Evolutionary conservation across 2,797 vertebrate species (phyloP), one percentile per base, ranked within the genome.

Genomic region (Hemibagrus guttatus): DNA sequence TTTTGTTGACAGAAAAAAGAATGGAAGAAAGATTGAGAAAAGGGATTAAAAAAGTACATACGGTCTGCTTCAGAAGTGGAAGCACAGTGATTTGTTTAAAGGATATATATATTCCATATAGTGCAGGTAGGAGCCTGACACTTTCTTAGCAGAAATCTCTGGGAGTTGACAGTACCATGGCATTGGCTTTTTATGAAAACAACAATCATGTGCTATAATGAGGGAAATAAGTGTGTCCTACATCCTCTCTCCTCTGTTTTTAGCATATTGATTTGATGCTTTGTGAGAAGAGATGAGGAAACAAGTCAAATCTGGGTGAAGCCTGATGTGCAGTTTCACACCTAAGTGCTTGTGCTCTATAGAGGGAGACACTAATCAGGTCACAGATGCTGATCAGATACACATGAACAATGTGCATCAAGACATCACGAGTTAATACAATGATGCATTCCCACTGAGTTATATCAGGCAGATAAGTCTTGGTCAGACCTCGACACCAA

Each of bases 241-340:
- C 86, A 86, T 86, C 84, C 46, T 64, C 46, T 72, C 81, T 84
- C 71, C 81, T 87, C 81, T 28, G 56, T 59, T 86, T 71, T 64
- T 56, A 46, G 54, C 58, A 39, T 59, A 64, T 86, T 87, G 86
- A 89, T 83, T 86, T 84, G 81, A 86, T 86, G 86, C 58, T 86
- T 82, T 86, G 84, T 59, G 64, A 89, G 59, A 79, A 85, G 78
- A 89, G 81, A 87, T 74, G 81, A 88, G 79, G 14, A 89, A 85
- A 86, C 86, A 83, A 86, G 78, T 86, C 52, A 86, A 90, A 89
- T 90, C 86, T 81, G 49, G 31, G 35, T 23, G 26, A 86, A 85
- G 21, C n/a, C 54, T 28, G 6, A 78, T 35, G 72, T 64, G 76
- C 28, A 17, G 72, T 69, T 76, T 84, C 58, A 63, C 76, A 76